Evolutionary conservation across 1,140 invertebrate species (phyloP).

Genomic region (Rhopalosiphum padi): DNA sequence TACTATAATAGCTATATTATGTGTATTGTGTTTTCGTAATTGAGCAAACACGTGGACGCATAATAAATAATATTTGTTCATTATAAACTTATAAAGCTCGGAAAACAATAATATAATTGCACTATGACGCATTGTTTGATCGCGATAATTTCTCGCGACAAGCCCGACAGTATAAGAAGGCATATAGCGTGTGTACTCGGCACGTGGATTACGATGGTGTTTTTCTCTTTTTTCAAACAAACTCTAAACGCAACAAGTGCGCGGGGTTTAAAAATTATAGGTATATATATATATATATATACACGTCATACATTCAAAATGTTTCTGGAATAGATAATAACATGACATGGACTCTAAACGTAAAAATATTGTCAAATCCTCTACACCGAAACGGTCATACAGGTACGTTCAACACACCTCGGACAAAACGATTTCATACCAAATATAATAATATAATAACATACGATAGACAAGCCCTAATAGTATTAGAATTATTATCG

Average conservation of each 20-base stretch:
- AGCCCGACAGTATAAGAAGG: not conserved
- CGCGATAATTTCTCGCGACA: not conserved
- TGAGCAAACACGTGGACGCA: not conserved
- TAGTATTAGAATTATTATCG: slow-evolving; percentile 4
- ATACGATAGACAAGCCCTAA: not conserved
- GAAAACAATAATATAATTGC: not conserved
- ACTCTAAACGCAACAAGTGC: not conserved
- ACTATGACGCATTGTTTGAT: slow-evolving; percentile 20
- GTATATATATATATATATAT: too few relatives aligned
- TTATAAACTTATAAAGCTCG: not conserved
- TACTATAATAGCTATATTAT: too few relatives aligned
- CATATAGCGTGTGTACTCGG: too few relatives aligned
- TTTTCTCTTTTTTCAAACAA: not conserved
- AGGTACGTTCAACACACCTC: not conserved
- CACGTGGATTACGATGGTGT: not conserved
- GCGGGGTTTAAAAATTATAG: not conserved
- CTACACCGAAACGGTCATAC: not conserved
- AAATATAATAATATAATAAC: not conserved
- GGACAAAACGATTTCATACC: not conserved
- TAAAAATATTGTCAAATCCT: not conserved
- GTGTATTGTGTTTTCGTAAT: not conserved
- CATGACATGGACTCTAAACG: not conserved
- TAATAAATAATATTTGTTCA: slow-evolving; percentile 32
- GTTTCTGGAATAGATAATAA: not conserved
- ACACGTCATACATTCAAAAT: too few relatives aligned